Evolutionary conservation across 2,888 invertebrate genomes (phyloP), one percentile per base, ranked within the genome.

Genomic region (Odiellus spinosus): DNA sequence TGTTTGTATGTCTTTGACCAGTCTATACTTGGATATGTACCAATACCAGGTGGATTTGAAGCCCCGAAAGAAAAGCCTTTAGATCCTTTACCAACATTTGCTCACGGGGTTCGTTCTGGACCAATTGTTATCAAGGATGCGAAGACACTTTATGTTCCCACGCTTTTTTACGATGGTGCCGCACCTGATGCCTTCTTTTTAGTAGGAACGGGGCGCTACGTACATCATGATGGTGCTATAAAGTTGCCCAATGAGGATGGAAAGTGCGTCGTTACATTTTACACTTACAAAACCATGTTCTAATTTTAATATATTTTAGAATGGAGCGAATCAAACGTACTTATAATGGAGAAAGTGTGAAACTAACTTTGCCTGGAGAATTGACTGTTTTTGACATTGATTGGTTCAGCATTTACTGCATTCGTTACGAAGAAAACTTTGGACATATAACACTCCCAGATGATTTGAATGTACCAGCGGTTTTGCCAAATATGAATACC

Each of bases 121-220:
- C 86, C 86, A 68, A 82, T 90, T 59, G 86, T 84, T 62, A 82
- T 90, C n/a, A 67, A 88, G 49, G 88, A 90, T 66, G 84, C 85
- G 40, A 86, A 84, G 68, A 88, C 90, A 0, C 47, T 57, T 20
- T 80, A 87, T 67, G 84, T 82, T 67, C 87, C 87, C 10, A 87
- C 88, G 69, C 69, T 90, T 56, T 84, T 87, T 61, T 90, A 88
- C 62, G 88, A 90, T 59, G 88, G 88, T 26, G 82, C 81, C 2
- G 88, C 85, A 0, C 87, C 87, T 1, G 55, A 55, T 55, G 17
- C 17, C 8, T 36, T 36, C 15, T 38, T 38, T 8, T 38, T 36
- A 15, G 17, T 36, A 10, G 38, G 26, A 26, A 26, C 26, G 4
- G 26, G 26, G 4, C 26, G 26, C 26, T 26, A 26, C 8, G 26